Percentiles rank a stretch among this genome's conserved stretches.
Evolutionary conservation across 2,113 vertebrate genomes (phyloP).

Genomic region (Dinomys branickii): DNA sequence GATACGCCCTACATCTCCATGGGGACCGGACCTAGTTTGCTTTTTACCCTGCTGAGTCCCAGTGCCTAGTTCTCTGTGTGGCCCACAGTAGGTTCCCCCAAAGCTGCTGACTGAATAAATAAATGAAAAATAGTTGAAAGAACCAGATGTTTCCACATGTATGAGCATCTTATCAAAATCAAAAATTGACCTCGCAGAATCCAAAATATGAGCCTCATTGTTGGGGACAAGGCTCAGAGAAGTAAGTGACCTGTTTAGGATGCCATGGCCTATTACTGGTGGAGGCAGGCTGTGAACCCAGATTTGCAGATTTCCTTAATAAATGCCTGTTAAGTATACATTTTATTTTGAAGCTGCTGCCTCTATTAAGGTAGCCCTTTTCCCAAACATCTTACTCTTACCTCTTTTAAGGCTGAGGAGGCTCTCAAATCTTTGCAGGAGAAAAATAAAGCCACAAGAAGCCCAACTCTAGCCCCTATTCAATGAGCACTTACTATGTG

Average conservation of each 20-base stretch:
- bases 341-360: not conserved
- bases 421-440: not conserved
- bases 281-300: not conserved
- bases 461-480: fast-evolving
- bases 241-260: not conserved
- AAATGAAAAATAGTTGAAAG: not conserved
- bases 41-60: not conserved
- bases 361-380: too few relatives aligned
- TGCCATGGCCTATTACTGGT: fast-evolving
- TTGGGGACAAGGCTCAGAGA: not conserved
- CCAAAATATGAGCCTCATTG: not conserved
- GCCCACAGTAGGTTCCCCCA: too few relatives aligned
- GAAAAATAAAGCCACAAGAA: not conserved
- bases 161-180: not conserved
- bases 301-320: not conserved
- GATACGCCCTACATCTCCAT: fast-evolving
- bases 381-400: not conserved
- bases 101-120: not conserved
- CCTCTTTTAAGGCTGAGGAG: not conserved
- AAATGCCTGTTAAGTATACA: not conserved
- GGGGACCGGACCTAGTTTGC: fast-evolving
- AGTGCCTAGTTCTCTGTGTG: not conserved
- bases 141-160: not conserved
- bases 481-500: not conserved
- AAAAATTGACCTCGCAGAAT: not conserved